Conservation (phyloP, 1,140 invertebrate species). For the Aphis gossypii region DNA sequence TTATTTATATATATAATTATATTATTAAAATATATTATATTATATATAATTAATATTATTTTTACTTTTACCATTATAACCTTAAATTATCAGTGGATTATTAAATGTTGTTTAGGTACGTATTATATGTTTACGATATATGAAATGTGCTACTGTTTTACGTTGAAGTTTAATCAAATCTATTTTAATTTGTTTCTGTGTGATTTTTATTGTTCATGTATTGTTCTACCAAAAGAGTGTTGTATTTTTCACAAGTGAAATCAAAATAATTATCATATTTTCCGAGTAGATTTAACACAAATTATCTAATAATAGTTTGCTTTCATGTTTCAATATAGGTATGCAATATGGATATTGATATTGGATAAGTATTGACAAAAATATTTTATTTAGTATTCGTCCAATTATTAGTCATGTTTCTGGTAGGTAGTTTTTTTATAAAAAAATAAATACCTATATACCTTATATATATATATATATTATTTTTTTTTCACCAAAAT, state of each 20-base stretch:
- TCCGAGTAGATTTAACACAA: not conserved
- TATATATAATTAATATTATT: too few species aligned
- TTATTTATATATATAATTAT: too few species aligned
- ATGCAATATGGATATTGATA: not conserved
- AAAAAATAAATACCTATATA: too few species aligned
- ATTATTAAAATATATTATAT: too few species aligned
- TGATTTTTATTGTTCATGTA: not conserved
- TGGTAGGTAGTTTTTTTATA: not conserved
- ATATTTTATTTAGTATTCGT: not conserved
- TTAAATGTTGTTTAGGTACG: not conserved
- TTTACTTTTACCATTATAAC: not conserved
- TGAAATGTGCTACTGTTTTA: not conserved
- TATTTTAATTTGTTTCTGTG: not conserved
- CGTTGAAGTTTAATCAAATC: not conserved
- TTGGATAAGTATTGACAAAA: not conserved
- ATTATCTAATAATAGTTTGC: not conserved
- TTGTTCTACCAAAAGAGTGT: not conserved
- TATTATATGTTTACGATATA: not conserved
- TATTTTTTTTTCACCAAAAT: too few species aligned
- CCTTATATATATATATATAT: too few species aligned
- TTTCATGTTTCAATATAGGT: not conserved
- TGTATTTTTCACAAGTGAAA: not conserved
- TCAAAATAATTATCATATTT: not conserved
- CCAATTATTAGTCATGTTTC: not conserved
- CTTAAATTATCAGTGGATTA: not conserved